These are phyloP conservation scores for Chrysolina oricalcia DNA, from an alignment of 2,888 invertebrate species.

Conservation along the genomic window DNA sequence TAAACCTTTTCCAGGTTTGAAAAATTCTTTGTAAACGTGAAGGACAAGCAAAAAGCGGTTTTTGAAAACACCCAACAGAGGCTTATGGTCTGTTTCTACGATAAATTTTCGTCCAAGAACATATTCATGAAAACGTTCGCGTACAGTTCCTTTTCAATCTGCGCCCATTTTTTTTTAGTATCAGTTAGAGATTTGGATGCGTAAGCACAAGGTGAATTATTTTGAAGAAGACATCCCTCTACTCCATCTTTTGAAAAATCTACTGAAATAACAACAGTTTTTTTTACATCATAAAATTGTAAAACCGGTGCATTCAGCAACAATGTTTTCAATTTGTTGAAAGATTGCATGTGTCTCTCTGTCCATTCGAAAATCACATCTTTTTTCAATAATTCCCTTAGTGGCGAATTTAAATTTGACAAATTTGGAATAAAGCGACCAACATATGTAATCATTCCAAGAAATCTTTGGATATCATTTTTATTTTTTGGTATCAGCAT, in stretches of 20 bases:
- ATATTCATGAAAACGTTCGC: conserved; percentile 55
- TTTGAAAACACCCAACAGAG: conserved; percentile 34
- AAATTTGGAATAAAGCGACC: too few relatives aligned
- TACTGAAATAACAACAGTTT: conserved; percentile 51
- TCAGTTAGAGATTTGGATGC: conserved; percentile 60
- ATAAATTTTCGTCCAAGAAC: too few relatives aligned
- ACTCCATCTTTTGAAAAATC: conserved; percentile 64
- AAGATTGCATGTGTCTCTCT: conserved; percentile 54
- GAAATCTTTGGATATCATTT: too few relatives aligned
- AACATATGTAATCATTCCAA: too few relatives aligned
- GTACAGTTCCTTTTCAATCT: conserved; percentile 67
- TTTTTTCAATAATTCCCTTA: too few relatives aligned
- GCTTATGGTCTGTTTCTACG: conserved; percentile 58
- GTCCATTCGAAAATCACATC: too few relatives aligned
- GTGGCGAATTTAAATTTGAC: too few relatives aligned
- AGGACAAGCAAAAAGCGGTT: too few relatives aligned
- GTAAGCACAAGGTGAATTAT: conserved; percentile 61
- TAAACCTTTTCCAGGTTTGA: conserved; percentile 38
- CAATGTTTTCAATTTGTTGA: conserved; percentile 58
- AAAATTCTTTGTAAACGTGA: conserved; percentile 43
- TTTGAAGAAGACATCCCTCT: conserved; percentile 60
- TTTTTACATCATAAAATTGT: conserved; percentile 60
- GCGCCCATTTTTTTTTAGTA: conserved; percentile 62
- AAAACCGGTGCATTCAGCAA: conserved; percentile 60
- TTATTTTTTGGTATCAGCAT: too few relatives aligned